phyloP scores from a whole-genome alignment of 1,140 invertebrate species.

The Aporrectodea caliginosa region DNA sequence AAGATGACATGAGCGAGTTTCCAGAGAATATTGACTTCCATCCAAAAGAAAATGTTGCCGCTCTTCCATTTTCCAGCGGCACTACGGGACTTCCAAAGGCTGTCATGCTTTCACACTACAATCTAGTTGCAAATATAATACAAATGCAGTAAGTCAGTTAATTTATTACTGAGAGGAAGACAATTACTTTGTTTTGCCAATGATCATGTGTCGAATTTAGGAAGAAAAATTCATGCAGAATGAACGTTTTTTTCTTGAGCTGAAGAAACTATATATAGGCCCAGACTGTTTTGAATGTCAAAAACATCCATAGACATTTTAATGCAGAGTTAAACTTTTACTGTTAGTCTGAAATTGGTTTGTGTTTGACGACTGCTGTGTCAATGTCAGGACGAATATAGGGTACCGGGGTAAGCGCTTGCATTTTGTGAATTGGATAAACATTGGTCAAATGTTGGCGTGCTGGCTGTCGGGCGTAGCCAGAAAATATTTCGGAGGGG shows the following conservation, averaged over 20 bases:
- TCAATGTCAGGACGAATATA: too few species aligned
- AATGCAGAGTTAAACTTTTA: too few species aligned
- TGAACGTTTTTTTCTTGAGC: not conserved
- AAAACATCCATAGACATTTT: not conserved
- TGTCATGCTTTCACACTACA: conserved; percentile 47
- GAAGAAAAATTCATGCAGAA: not conserved
- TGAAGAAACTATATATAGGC: too few species aligned
- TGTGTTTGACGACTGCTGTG: too few species aligned
- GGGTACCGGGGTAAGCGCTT: too few species aligned
- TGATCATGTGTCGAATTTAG: too few species aligned
- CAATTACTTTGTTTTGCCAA: not conserved
- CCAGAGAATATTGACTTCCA: conserved; percentile 1
- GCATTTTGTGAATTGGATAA: too few species aligned
- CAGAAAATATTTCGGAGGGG: too few species aligned
- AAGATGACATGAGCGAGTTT: conserved; percentile 11
- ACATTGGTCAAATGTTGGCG: too few species aligned
- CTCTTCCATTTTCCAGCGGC: conserved; percentile 46
- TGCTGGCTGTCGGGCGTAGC: too few species aligned
- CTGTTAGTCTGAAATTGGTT: too few species aligned
- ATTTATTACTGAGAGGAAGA: not conserved
- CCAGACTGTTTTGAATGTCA: not conserved
- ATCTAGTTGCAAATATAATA: conserved; percentile 15
- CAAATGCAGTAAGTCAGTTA: conserved; percentile 28
- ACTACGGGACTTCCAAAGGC: conserved; percentile 51
- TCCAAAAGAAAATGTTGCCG: conserved; percentile 34